Evolutionary conservation across 92 coral and sea anemone genomes (phyloP).

Genomic region (Pocillopora meandrina): DNA sequence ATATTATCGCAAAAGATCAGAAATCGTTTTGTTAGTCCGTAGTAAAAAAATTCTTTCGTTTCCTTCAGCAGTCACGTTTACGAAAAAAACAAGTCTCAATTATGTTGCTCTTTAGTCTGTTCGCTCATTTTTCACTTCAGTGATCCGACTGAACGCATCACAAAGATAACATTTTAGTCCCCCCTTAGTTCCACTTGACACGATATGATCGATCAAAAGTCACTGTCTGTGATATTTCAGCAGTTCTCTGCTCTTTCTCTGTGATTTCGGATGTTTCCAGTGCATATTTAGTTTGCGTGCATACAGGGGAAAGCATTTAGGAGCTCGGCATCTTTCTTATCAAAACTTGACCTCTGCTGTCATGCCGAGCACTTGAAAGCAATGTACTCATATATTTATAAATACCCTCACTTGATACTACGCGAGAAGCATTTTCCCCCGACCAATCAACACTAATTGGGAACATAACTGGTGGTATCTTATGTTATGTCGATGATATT

Average conservation of each 20-base stretch:
- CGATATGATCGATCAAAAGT: background rate
- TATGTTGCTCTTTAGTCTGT: background rate
- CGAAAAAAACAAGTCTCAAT: background rate
- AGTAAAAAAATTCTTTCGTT: slow-evolving; percentile 25
- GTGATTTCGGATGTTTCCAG: background rate
- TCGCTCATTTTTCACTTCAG: slow-evolving; percentile 17
- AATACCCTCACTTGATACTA: slow-evolving; percentile 26
- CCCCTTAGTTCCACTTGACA: background rate
- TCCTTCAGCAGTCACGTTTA: slow-evolving; percentile 26
- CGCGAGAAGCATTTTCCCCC: background rate
- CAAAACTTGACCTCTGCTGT: slow-evolving; percentile 36
- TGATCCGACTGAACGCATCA: background rate
- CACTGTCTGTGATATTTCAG: background rate
- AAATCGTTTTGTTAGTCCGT: background rate
- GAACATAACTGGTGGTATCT: slow-evolving; percentile 7
- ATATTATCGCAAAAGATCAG: slow-evolving; percentile 17
- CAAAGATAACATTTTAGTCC: background rate
- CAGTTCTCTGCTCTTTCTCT: too few species aligned
- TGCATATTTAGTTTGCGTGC: slow-evolving; percentile 47
- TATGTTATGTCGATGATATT: slow-evolving; percentile 9
- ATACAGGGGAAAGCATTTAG: slow-evolving; percentile 19
- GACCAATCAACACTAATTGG: slow-evolving; percentile 22
- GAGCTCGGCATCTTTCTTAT: slow-evolving; percentile 3
- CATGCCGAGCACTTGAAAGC: slow-evolving; percentile 2
- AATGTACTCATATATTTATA: slow-evolving; percentile 30